Conservation (phyloP, 2,113 vertebrate species). For the Muntiacus reevesi region DNA sequence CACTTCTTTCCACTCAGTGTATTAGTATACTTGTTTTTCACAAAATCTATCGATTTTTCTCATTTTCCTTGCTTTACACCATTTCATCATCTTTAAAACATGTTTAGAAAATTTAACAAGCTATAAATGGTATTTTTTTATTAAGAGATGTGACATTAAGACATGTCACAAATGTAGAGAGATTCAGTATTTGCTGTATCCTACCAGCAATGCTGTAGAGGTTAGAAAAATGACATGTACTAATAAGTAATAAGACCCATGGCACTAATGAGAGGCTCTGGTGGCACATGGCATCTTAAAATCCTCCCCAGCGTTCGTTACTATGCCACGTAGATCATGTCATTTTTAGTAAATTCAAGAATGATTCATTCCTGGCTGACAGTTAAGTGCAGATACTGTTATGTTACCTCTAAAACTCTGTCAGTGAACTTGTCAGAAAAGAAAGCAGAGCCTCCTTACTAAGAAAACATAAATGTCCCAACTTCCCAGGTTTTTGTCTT, state of each 20-base stretch:
- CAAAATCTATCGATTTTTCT: background rate
- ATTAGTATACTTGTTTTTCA: background rate
- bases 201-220: background rate
- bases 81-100: constrained; percentile 55
- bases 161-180: constrained; percentile 42
- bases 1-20: background rate
- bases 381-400: constrained; percentile 51
- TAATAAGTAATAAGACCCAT: constrained; percentile 40
- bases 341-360: constrained; percentile 66
- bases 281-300: constrained; percentile 32
- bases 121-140: background rate
- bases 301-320: constrained; percentile 48
- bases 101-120: constrained; percentile 43
- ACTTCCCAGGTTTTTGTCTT: constrained; percentile 29
- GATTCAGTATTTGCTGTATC: background rate
- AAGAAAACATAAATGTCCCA: constrained; percentile 48
- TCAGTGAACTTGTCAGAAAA: constrained; percentile 65
- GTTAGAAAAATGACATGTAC: constrained; percentile 52
- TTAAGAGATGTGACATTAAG: constrained; percentile 51
- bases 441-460: constrained; percentile 38
- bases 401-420: constrained; percentile 53
- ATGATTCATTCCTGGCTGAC: constrained; percentile 49
- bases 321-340: constrained; percentile 39
- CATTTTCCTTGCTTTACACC: constrained; percentile 54
- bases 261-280: constrained; percentile 53